phyloP scores from a whole-genome alignment of 64 coral and sea anemone genomes.

The Pocillopora verrucosa region DNA sequence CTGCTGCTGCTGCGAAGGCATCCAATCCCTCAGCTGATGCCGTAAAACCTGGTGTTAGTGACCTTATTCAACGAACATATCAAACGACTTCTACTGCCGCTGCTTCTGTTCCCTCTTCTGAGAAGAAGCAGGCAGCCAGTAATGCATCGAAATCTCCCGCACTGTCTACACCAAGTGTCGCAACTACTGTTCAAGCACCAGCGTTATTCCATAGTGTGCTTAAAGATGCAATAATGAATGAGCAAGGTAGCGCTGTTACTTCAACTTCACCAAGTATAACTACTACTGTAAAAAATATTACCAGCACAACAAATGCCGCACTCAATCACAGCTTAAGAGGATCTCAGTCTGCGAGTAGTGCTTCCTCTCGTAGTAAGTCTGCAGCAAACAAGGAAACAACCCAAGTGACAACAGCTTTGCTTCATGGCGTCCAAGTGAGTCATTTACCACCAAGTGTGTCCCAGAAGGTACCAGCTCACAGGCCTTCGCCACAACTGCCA shows the following conservation, averaged over 20 bases:
- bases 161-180: not conserved
- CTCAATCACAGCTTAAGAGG: not conserved
- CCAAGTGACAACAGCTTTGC: not conserved
- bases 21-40: not conserved
- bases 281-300: not conserved
- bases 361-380: slow-evolving; percentile 1
- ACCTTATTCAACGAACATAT: not conserved
- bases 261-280: slow-evolving; percentile 3
- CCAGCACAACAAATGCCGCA: not conserved
- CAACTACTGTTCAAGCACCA: slow-evolving; percentile 29
- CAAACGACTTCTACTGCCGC: not conserved
- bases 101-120: not conserved
- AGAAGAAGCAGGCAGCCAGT: not conserved
- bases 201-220: slow-evolving; percentile 37
- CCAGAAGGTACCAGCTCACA: slow-evolving; percentile 15
- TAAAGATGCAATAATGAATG: slow-evolving; percentile 24
- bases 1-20: slow-evolving; percentile 40
- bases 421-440: not conserved
- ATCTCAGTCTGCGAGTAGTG: not conserved
- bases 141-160: not conserved
- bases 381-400: not conserved
- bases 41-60: not conserved
- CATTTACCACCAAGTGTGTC: slow-evolving; percentile 13
- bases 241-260: not conserved
- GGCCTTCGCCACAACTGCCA: not conserved